phyloP scores from a whole-genome alignment of 2,113 vertebrate species.

The Nanorana parkeri region DNA sequence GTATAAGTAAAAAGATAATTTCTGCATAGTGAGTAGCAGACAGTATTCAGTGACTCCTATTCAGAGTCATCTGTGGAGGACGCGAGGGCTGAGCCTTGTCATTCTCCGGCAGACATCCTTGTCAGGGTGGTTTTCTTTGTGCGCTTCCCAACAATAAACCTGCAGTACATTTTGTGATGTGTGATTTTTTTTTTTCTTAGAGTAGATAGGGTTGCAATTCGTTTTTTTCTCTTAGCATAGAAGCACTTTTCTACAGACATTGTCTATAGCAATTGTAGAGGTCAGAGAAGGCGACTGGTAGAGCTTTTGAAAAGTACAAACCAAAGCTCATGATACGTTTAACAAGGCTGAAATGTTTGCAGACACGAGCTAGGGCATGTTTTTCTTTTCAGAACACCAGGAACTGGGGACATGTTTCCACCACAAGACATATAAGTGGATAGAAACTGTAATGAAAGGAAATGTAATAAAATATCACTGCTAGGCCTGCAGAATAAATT shows the following conservation, averaged over 20 bases:
- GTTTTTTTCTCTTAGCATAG: background rate
- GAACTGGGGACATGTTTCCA: no score
- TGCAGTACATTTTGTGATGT: background rate
- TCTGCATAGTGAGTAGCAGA: background rate
- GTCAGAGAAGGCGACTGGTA: no score
- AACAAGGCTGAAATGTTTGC: no score
- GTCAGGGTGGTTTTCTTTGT: background rate
- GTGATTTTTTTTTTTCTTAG: background rate
- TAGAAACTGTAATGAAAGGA: no score
- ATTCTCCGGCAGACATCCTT: background rate
- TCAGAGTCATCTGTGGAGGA: background rate
- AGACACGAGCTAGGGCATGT: no score
- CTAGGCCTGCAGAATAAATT: no score
- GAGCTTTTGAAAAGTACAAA: no score
- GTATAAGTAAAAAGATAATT: conserved; percentile 6
- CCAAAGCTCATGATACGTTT: no score
- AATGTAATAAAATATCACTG: no score
- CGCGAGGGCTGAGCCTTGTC: background rate
- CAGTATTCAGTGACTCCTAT: background rate
- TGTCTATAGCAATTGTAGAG: background rate
- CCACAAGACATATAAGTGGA: no score
- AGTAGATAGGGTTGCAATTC: background rate
- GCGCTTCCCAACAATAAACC: background rate
- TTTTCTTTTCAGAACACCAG: no score
- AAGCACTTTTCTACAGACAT: background rate